Evolutionary conservation across 2,113 vertebrate species (phyloP).

Genomic region (Diphyllodes magnificus): DNA sequence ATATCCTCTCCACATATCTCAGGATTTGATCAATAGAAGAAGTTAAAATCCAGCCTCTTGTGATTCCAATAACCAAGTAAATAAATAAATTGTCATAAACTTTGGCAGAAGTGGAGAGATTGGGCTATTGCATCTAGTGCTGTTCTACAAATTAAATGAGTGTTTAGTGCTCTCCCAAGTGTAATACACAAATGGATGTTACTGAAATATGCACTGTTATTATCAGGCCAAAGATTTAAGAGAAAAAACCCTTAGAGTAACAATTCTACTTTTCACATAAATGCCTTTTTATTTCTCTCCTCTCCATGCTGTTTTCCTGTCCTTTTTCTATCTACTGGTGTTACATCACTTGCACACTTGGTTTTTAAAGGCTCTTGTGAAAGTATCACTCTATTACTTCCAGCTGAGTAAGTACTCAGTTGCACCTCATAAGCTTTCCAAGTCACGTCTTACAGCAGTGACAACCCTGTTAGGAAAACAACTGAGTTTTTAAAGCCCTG

Average conservation of each 20-base stretch:
- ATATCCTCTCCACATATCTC: background rate
- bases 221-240: background rate
- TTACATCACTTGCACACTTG: slow-evolving; percentile 25
- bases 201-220: slow-evolving; percentile 1
- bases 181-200: background rate
- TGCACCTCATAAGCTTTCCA: slow-evolving; percentile 48
- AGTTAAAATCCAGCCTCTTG: background rate
- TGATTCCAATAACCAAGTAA: background rate
- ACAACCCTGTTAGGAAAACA: slow-evolving; percentile 36
- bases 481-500: background rate
- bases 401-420: slow-evolving; percentile 62
- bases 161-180: slow-evolving; percentile 10
- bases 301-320: background rate
- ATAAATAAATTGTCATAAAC: background rate
- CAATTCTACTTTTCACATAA: background rate
- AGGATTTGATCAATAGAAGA: background rate
- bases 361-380: slow-evolving; percentile 37
- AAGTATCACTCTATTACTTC: slow-evolving; percentile 45
- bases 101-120: background rate
- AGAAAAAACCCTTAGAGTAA: background rate
- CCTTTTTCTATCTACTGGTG: background rate
- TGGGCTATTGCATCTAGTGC: background rate
- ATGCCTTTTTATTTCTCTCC: background rate
- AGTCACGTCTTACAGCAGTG: slow-evolving; percentile 41
- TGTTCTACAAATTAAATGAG: slow-evolving; percentile 17